Base-by-base conservation (phyloP, 2,888 invertebrate genomes). In the Agonopterix subpropinquella region DNA sequence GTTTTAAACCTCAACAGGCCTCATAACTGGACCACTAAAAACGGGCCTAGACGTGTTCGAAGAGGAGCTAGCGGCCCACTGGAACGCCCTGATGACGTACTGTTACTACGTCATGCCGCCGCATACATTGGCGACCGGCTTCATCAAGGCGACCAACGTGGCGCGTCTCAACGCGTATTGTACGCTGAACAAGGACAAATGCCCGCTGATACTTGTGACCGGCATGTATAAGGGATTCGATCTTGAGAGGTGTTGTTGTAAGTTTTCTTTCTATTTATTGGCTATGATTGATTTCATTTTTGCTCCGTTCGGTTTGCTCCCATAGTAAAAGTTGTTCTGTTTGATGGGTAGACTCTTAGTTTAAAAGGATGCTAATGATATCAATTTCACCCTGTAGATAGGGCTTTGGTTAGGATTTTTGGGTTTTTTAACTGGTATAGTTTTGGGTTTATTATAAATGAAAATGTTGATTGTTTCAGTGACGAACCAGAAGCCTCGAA, bases 161-260 rank as follows among this genome's bases (percentile, higher is more conserved):
- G 78, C 75, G 0, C 41, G 66, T 0, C 1, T 57, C 11, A 80
- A 84, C 64, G 73, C 75, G 0, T 47, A 52, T 50, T 81, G 82
- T 52, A 0, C 4, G 0, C 53, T 70, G 7, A 65, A 73, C 45
- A 36, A 45, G 5, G 44, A 52, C 1, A 41, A 11, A 2, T 81
- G 82, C 11, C 77, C 80, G 0, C 28, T 28, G 0, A 28, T 28
- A 28, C 13, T 8, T 42, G 11, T 4, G 11, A 11, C 39, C 7
- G n/a, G 28, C 28, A 4, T 39, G 39, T n/a, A 9, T 9, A 39
- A 39, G 0, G 66, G 54, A 0, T 71, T 75, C 50, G 64, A 73
- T 18, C 7, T 43, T 0, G 37, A 50, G 0, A 56, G 54, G 9
- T 79, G 79, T 47, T 80, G 80, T 43, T 67, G 78, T 79, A 28